These are phyloP conservation scores for Apis cerana DNA, from an alignment of 1,140 invertebrate species.

Conservation along the genomic window DNA sequence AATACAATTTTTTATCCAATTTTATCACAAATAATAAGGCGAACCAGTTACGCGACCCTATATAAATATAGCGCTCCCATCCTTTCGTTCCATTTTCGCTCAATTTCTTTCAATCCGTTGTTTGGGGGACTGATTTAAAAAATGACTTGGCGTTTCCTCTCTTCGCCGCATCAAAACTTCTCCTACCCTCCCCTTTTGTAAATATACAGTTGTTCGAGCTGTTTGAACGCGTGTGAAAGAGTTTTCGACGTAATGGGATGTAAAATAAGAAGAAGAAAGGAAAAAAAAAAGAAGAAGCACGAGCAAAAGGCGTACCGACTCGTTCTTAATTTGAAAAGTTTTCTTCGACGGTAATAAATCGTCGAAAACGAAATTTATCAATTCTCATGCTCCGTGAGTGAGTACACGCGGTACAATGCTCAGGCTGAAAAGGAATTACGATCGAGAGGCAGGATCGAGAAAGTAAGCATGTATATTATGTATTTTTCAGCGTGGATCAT, in stretches of 20 bases:
- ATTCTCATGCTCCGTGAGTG: background rate
- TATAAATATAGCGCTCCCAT: too few species aligned
- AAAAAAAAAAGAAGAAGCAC: too few species aligned
- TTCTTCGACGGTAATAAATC: background rate
- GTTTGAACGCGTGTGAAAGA: background rate
- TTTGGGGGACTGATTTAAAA: background rate
- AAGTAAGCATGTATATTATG: background rate
- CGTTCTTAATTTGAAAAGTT: background rate
- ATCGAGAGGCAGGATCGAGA: conserved; percentile 8
- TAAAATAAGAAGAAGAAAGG: background rate
- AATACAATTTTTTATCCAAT: too few species aligned
- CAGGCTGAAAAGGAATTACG: conserved; percentile 2
- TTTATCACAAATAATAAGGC: too few species aligned
- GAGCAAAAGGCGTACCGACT: background rate
- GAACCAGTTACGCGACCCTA: too few species aligned
- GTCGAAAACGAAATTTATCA: conserved; percentile 9
- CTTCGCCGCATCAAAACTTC: background rate
- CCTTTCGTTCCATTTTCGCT: background rate
- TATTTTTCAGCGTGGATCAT: conserved; percentile 25
- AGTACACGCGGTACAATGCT: background rate
- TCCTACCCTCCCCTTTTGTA: background rate
- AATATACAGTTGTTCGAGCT: background rate
- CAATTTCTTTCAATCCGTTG: too few species aligned
- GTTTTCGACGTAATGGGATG: background rate
- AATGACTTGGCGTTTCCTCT: background rate